Percentiles rank a stretch among this genome's conserved stretches.
phyloP scores from a whole-genome alignment of 2,113 vertebrate species.

The Mionectes macconnelli region DNA sequence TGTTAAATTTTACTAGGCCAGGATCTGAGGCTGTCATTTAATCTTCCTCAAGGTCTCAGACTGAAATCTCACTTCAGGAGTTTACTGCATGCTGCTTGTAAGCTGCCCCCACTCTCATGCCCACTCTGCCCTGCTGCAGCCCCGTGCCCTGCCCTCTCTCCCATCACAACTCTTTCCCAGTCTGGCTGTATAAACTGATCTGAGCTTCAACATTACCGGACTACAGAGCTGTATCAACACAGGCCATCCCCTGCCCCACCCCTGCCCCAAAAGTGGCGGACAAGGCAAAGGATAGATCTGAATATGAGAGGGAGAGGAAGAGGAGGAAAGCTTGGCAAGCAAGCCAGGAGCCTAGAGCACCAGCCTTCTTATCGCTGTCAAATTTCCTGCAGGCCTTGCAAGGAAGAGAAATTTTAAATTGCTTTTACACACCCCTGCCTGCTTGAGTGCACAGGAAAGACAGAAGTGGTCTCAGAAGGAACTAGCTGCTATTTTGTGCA shows the following conservation, averaged over 20 bases:
- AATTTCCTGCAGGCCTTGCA: neutral
- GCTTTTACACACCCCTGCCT: neutral
- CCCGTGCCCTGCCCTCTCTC: neutral
- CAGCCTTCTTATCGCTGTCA: neutral
- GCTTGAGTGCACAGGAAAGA: neutral
- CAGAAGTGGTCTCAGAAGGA: neutral
- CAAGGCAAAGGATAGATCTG: accelerated
- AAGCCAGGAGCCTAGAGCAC: neutral
- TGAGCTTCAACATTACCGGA: neutral
- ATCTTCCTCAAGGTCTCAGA: neutral
- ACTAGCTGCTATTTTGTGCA: neutral
- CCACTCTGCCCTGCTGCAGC: neutral
- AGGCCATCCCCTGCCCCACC: neutral
- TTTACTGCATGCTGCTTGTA: neutral
- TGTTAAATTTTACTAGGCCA: neutral
- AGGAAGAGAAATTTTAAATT: slow-evolving; percentile 17
- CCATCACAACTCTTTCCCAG: neutral
- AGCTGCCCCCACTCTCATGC: neutral
- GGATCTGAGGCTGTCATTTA: neutral
- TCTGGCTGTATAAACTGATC: neutral
- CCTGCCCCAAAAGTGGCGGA: neutral
- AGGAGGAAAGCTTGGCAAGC: neutral
- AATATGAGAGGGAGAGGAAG: neutral
- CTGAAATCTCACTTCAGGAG: neutral
- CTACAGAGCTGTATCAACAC: neutral